Evolutionary conservation across 2,797 vertebrate genomes (phyloP), one percentile per base, ranked within the genome.

Genomic region (Myripristis jacobus): DNA sequence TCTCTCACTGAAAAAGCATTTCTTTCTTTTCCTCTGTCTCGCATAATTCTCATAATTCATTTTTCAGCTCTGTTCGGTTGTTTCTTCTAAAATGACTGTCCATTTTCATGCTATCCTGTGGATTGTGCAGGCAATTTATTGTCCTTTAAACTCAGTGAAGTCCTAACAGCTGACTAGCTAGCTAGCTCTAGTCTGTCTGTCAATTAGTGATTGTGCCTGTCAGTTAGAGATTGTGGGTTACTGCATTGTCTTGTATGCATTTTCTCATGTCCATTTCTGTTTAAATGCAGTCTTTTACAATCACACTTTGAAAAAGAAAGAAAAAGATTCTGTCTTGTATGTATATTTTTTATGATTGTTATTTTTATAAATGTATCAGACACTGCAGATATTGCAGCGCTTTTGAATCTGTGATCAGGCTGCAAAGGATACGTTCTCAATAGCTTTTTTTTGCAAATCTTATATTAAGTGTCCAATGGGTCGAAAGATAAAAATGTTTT

Each of bases 331-430:
- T 74, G 82, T 87, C 79, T 86, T 85, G 79, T 91, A 82, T 88
- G 82, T 90, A 81, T 89, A 85, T 91, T 92, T 92, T 93, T 87
- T 91, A 90, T 92, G 82, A 89, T 92, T 92, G 85, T 88, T 92
- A 84, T 91, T 93, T 92, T 90, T 91, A 88, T 91, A 90, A 91
- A 86, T 91, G 87, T 90, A 82, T 77, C 67, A 81, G 80, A 88
- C 84, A 86, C 81, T 89, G 88, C 85, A 72, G 79, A 70, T 85
- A 88, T 88, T 75, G 90, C 89, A 64, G 92, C 89, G 89, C 80
- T 91, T 91, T 90, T 85, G 82, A 90, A 87, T 93, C 85, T 93
- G 89, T 91, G 91, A 92, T 93, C 25, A 74, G 91, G 91, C 90
- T 92, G 93, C 86, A 88, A 80, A 90, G 86, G 90, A 91, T 88